Percentiles rank a stretch among this genome's conserved stretches.
Conservation (phyloP, 1,140 invertebrate genomes). For the Pollicipes pollicipes region DNA sequence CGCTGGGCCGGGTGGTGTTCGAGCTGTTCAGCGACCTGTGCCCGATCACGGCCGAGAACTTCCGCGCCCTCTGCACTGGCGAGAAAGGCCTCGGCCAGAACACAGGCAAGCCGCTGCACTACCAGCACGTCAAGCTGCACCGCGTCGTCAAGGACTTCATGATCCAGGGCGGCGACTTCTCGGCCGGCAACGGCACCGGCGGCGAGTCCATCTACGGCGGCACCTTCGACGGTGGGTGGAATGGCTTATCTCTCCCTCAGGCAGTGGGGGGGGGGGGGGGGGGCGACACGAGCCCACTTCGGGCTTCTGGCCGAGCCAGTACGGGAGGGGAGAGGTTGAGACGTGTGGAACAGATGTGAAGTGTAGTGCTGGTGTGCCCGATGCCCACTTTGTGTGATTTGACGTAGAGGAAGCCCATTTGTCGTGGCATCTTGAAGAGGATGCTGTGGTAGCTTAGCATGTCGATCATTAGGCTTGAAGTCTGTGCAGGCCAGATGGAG, state of each 20-base stretch:
- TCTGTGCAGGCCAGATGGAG: no score
- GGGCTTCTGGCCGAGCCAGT: not conserved
- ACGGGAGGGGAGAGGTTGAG: conserved; percentile 3
- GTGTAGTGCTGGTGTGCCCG: no score
- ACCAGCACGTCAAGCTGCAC: conserved; percentile 45
- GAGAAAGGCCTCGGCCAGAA: conserved; percentile 21
- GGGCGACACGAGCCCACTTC: not conserved
- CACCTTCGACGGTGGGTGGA: conserved; percentile 52
- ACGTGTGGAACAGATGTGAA: not conserved
- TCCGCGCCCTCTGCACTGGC: conserved; percentile 36
- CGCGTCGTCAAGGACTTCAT: conserved; percentile 86
- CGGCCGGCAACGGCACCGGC: conserved; percentile 63
- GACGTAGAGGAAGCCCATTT: no score
- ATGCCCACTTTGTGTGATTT: no score
- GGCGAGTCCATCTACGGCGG: conserved; percentile 82
- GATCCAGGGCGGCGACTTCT: conserved; percentile 31
- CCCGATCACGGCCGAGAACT: conserved; percentile 45
- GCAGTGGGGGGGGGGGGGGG: not conserved
- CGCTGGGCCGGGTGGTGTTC: conserved; percentile 35
- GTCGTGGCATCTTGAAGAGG: no score
- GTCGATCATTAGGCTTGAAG: no score
- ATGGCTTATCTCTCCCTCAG: no score
- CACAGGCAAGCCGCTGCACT: conserved; percentile 20
- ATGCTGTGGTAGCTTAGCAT: no score
- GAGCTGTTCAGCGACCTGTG: conserved; percentile 41